Base-by-base conservation (phyloP, 1,140 invertebrate species). In the Glossosoma conforme region DNA sequence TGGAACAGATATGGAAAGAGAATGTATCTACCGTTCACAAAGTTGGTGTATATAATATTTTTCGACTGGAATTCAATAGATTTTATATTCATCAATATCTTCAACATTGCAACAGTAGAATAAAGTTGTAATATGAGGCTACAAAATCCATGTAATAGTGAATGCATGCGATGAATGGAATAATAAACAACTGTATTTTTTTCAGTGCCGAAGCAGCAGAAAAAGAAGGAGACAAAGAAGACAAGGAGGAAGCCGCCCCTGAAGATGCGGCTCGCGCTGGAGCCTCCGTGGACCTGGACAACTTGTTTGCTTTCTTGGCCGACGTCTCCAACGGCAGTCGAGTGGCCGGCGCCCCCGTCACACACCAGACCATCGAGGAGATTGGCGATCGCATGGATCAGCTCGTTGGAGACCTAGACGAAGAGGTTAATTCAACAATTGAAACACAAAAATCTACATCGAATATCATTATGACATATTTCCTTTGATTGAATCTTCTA, bases 301-400 rank as follows among this genome's bases (percentile, higher is more conserved):
- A 93, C 70, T 76, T 97, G 60, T 97, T 96, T 70, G 89, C 89
- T 37, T 97, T 97, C 65, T 74, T 97, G 6, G 88, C 88, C 0
- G 89, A 93, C 52, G 83, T 90, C 11, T 85, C 89, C 11, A 74
- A 75, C 2, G 69, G 64, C 14, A 60, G 79, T 67, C 66, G 72
- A 30, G 67, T 68, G 5, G 69, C 76, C 3, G 72, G 70, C 24
- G 71, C 78, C 20, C 77, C 82, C 35, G 72, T 74, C 30, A 68
- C 68, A 6, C 77, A 82, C 10, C 77, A 82, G 45, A 82, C 88
- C 6, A 85, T 91, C 11, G 86, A 89, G n/a, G 87, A 91, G 65
- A 91, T 92, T 37, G 87, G 86, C 3, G 81, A 86, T 59, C 82
- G 84, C 61, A 91, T 93, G 86, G 82, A 89, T 60, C 78, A 87